A percentile compares a stretch with the other conserved stretches of the same genome.
Evolutionary conservation across 2,888 invertebrate genomes (phyloP).

Genomic region (Synanthedon andrenaeformis): DNA sequence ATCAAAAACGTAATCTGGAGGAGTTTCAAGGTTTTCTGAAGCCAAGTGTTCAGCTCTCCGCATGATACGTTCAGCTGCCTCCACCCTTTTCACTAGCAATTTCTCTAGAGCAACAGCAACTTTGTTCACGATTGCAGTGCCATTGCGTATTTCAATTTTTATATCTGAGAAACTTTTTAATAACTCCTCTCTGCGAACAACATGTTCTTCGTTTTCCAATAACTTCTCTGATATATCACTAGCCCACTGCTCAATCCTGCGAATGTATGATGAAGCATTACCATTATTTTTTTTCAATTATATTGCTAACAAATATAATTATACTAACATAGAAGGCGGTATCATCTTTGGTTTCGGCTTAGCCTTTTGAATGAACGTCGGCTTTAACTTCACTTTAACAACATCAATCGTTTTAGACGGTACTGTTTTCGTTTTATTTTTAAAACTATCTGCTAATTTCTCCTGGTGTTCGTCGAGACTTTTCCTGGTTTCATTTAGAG

Average conservation of each 20-base stretch:
- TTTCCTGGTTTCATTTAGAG: constrained; percentile 35
- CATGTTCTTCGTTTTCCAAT: constrained; percentile 30
- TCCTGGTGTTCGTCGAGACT: constrained; percentile 37
- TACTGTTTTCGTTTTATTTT: constrained; percentile 29
- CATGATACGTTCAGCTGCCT: constrained; percentile 49
- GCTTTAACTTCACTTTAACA: constrained; percentile 23
- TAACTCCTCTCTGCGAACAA: constrained; percentile 38
- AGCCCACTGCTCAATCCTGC: constrained; percentile 50
- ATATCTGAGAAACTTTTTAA: constrained; percentile 36
- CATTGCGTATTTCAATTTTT: constrained; percentile 38
- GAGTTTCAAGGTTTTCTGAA: constrained; percentile 13
- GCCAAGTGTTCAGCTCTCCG: constrained; percentile 44
- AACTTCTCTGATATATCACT: constrained; percentile 36
- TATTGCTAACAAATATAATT: background rate
- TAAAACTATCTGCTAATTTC: constrained; percentile 23
- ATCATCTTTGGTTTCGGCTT: constrained; percentile 26
- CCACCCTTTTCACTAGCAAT: constrained; percentile 30
- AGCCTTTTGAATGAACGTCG: constrained; percentile 10
- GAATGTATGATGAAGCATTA: background rate
- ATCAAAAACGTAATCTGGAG: constrained; percentile 35
- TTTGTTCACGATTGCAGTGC: constrained; percentile 41
- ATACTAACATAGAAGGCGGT: constrained; percentile 36
- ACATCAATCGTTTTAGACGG: constrained; percentile 38
- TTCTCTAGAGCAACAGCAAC: constrained; percentile 36
- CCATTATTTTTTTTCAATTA: no score